Base-by-base conservation (phyloP, 2,797 vertebrate species). In the Xiphorhynchus erythropygius region DNA sequence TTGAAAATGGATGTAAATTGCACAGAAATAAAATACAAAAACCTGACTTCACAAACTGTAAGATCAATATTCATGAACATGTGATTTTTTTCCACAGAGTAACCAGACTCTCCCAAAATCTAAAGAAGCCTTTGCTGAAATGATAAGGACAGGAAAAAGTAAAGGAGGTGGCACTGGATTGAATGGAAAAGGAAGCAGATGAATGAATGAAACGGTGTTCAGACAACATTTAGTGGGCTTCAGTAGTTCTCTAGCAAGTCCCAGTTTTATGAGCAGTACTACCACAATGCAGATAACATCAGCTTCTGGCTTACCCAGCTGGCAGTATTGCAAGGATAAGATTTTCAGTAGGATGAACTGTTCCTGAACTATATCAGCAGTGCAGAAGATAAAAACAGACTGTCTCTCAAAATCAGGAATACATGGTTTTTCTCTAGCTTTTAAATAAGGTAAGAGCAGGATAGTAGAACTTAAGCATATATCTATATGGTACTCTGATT, bases 341-440 rank as follows among this genome's bases (percentile, higher is more conserved):
- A 91, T 95, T 95, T 96, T 84, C 30, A 83, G 73, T 82, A 93
- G 41, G 69, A 85, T 92, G 65, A 90, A 81, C 94, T 85, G 23
- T 65, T 96, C 41, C 69, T 89, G 44, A 96, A 84, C 79, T 86
- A n/a, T 70, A 89, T 86, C 3, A 4, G 46, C 28, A 75, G 14
- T 17, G 71, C 44, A 93, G 9, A 87, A 88, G 74, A 56, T 74
- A 92, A 17, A 87, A 83, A 85, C 21, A 69, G 41, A 64, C 33
- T 55, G 22, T 30, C 59, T 92, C 55, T 81, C 55, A 92, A 92
- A 67, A 76, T 37, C 46, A 81, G 15, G 21, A 46, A 65, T 25
- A n/a, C 3, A 63, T 47, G 7, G 2, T 33, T 65, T 69, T 87
- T 81, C n/a, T 55, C 25, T 33, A 39, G 8, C 10, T 60, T 65